Percentiles rank a stretch among this genome's conserved stretches.
phyloP scores from a whole-genome alignment of 2,797 vertebrate genomes.

The Sebastes paucispinis region DNA sequence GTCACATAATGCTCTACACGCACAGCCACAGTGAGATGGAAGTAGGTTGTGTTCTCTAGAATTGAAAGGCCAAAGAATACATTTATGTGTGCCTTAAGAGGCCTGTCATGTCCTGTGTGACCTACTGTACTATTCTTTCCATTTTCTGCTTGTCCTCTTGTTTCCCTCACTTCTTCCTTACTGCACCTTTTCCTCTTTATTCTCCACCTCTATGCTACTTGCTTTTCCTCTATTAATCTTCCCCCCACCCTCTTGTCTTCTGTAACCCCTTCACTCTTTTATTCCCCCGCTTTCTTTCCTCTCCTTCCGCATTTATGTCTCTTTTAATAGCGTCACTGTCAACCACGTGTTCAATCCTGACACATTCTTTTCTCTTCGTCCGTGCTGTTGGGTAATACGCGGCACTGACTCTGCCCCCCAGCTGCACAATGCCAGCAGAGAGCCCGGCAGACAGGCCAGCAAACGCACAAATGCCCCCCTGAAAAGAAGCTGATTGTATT shows the following conservation, averaged over 20 bases:
- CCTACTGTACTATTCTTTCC: not conserved
- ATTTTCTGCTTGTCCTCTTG: not conserved
- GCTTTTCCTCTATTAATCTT: not conserved
- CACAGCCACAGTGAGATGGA: not conserved
- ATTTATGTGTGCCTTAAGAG: not conserved
- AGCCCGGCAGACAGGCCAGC: conserved; percentile 32
- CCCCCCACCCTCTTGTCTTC: not conserved
- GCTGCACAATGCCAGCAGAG: conserved; percentile 60
- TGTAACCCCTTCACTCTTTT: conserved; percentile 6
- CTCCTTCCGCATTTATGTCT: conserved; percentile 22
- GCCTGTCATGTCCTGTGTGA: conserved; percentile 1
- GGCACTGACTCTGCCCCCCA: conserved; percentile 57
- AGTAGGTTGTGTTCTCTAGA: not conserved
- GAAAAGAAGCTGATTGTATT: conserved; percentile 84
- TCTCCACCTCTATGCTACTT: conserved; percentile 11
- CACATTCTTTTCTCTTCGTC: conserved; percentile 74
- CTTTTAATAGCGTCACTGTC: conserved; percentile 81
- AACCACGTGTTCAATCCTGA: conserved; percentile 64
- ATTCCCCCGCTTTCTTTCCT: conserved; percentile 1
- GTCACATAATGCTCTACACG: conserved; percentile 7
- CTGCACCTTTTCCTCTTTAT: conserved; percentile 11
- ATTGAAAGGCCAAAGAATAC: conserved; percentile 9
- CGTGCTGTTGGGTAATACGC: conserved; percentile 51
- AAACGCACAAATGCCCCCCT: conserved; percentile 52
- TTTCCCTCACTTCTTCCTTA: not conserved